Base-by-base conservation (phyloP, 2,113 vertebrate genomes). In the Aptenodytes forsteri region DNA sequence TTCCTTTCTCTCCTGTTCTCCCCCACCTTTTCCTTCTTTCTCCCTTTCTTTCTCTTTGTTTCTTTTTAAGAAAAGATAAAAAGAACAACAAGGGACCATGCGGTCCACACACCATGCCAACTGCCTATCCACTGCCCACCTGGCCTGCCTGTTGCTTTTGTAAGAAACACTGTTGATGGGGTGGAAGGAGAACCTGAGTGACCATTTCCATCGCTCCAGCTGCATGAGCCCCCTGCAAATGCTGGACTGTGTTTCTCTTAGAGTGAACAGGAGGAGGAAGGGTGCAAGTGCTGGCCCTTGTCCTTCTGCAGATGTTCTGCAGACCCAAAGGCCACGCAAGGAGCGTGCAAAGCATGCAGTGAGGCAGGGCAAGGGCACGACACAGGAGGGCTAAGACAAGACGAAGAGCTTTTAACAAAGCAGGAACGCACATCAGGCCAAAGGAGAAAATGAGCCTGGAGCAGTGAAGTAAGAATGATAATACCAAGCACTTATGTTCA, bases 401-500 rank as follows among this genome's bases (percentile, higher is more conserved):
- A 80, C 4, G 4, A 87, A 79, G 80, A 94, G 93, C 42, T 89
- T 38, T 69, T 40, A 30, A 76, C 83, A 66, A 85, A 87, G 70
- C 89, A 77, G n/a, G 55, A 38, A 93, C 78, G 83, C 83, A 77
- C 86, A 67, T 75, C 94, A 95, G 83, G 93, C 89, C 89, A 79
- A 54, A 96, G 91, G 76, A 96, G 83, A 96, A 97, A 96, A 97
- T 71, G 59, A 96, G 96, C 93, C 94, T 71, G 72, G 89, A 95
- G 89, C 96, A 91, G 59, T 12, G 36, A 95, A 96, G 97, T 86
- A 97, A 83, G 95, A 71, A 85, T 62, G 90, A 96, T 97, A 96
- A 97, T 96, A 78, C 92, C 81, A 61, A 94, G 95, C 95, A 97
- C 95, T 97, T 94, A 93, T 92, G 94, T 98, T 98, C 95, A 97